Evolutionary conservation across 2,113 vertebrate genomes (phyloP).

Genomic region (Pampusana beccarii): DNA sequence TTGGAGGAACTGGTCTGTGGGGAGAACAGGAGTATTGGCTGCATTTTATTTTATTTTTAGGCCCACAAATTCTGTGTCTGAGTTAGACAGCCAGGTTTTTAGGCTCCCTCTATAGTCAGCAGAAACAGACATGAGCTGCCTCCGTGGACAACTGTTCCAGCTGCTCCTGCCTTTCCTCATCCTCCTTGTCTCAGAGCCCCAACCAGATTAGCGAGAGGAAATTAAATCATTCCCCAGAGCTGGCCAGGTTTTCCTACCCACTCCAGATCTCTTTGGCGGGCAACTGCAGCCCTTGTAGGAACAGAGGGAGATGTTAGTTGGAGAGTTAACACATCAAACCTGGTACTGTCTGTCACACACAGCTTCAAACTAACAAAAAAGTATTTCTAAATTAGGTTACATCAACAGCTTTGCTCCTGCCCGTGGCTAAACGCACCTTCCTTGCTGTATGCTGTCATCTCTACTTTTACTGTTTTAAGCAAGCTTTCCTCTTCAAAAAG

Average conservation of each 20-base stretch:
- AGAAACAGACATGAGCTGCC: neutral
- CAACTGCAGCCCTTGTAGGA: neutral
- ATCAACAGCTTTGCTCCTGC: neutral
- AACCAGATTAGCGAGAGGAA: neutral
- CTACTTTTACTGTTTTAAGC: neutral
- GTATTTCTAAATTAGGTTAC: neutral
- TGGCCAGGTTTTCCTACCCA: neutral
- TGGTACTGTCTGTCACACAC: rapidly evolving
- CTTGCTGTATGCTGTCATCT: neutral
- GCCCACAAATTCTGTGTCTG: neutral
- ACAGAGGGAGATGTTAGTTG: neutral
- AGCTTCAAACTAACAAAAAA: neutral
- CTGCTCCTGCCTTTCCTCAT: neutral
- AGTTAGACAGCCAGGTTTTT: neutral
- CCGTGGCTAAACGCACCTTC: neutral
- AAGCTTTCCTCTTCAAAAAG: neutral
- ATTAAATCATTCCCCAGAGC: neutral
- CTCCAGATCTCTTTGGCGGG: neutral
- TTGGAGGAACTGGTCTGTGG: neutral
- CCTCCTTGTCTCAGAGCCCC: neutral
- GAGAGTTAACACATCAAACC: neutral
- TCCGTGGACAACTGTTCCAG: neutral
- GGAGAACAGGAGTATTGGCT: neutral
- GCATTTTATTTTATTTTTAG: neutral
- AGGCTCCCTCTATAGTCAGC: neutral